Evolutionary conservation across 2,888 invertebrate species (phyloP), one percentile per base, ranked within the genome.

Genomic region (Leucoma salicis): DNA sequence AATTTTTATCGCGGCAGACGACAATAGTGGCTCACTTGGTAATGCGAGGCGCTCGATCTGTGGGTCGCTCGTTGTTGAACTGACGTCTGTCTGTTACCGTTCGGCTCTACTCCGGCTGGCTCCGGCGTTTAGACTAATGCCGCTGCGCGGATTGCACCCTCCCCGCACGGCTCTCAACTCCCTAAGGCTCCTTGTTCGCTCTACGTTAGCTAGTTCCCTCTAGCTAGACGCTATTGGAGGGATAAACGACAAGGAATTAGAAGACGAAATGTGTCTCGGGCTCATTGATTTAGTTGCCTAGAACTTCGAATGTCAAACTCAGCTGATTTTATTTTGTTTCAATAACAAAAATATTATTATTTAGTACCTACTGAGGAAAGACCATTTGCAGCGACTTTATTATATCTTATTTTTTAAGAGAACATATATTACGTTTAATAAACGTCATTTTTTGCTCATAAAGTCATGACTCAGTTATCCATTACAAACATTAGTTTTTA

Each of bases 31-130:
- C 77, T 68, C 73, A 77, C 77, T 76, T 63, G 60, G 68, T 63
- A 66, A 71, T 74, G 81, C 80, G 77, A 75, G 70, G 79, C 85
- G 87, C 70, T 78, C 85, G 82, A 71, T 66, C 82, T 75, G 82
- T 75, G 67, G 78, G 85, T 85, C 81, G 85, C 75, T 79, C 79
- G 71, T 74, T 71, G 70, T 70, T 66, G 71, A 64, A 88, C 89
- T 87, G 85, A 78, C 85, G n/a, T 2, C 10, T 11, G 79, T 65
- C 76, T 70, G 67, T 73, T 66, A 69, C 68, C 61, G 77, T 76
- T 69, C 74, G 63, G 61, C 62, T 50, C n/a, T n/a, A n/a, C n/a
- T n/a, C 56, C 54, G 63, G 54, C 58, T 55, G 46, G 21, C 46
- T 54, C 53, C 63, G 53, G 58, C 45, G 57, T 49, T 62, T 46